Evolutionary conservation across 2,113 vertebrate genomes (phyloP).

Genomic region (Dinomys branickii): DNA sequence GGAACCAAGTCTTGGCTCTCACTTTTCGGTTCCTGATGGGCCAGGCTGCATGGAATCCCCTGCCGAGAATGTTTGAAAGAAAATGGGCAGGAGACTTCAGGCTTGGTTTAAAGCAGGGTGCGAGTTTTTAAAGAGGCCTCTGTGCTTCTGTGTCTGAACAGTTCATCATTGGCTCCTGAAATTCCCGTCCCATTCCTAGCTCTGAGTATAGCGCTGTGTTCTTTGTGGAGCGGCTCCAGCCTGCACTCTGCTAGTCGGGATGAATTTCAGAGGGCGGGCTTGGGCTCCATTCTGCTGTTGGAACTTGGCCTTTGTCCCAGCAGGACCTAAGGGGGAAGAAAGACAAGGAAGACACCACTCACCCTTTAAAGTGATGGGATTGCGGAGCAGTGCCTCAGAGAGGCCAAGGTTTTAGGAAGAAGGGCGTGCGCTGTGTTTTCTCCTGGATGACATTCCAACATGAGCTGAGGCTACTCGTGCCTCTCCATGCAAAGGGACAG

Average conservation of each 20-base stretch:
- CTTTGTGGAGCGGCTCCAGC: not conserved
- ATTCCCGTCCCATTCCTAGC: not conserved
- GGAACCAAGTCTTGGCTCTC: slow-evolving; percentile 60
- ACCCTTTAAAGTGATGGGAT: not conserved
- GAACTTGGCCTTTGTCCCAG: not conserved
- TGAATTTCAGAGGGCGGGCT: slow-evolving; percentile 33
- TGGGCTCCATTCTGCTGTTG: not conserved
- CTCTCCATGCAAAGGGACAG: not conserved
- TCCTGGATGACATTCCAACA: not conserved
- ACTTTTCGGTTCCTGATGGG: not conserved
- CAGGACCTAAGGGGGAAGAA: slow-evolving; percentile 51
- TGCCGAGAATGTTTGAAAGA: slow-evolving; percentile 28
- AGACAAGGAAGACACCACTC: not conserved
- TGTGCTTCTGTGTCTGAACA: not conserved
- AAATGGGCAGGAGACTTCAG: slow-evolving; percentile 10
- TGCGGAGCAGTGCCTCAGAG: not conserved
- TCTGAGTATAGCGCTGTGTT: not conserved
- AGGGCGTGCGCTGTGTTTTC: not conserved
- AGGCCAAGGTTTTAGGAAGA: not conserved
- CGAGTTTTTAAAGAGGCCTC: not conserved
- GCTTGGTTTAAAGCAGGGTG: not conserved
- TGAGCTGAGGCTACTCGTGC: not conserved
- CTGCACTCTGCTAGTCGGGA: not conserved
- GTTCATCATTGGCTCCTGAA: not conserved
- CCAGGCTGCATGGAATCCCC: slow-evolving; percentile 1